Evolutionary conservation across 2,797 vertebrate genomes (phyloP).

Genomic region (Pachyuromys duprasi): DNA sequence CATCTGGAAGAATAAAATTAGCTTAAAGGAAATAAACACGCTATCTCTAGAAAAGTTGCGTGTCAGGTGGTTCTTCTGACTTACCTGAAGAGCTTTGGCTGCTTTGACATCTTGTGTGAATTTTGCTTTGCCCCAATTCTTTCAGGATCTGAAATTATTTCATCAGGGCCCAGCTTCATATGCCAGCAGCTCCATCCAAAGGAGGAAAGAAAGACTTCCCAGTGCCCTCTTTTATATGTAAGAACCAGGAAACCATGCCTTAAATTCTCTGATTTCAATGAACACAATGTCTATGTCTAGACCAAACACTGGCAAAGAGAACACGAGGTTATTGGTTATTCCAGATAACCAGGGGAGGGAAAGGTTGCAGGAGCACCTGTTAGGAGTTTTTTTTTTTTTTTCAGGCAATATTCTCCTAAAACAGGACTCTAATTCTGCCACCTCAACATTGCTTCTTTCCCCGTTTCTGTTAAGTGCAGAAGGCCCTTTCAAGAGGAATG

Average conservation of each 20-base stretch:
- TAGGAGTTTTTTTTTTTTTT: neutral
- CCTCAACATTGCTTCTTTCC: neutral
- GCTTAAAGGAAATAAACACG: neutral
- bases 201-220: neutral
- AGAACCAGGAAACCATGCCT: neutral
- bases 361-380: neutral
- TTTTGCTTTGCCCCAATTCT: neutral
- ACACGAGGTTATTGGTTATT: neutral
- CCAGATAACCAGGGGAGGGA: neutral
- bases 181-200: neutral
- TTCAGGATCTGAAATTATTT: neutral
- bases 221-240: neutral
- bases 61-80: neutral
- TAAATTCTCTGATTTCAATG: neutral
- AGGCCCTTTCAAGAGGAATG: neutral
- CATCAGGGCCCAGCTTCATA: neutral
- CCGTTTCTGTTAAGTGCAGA: neutral
- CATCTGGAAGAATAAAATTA: neutral
- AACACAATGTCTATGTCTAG: neutral
- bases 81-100: neutral
- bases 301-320: neutral
- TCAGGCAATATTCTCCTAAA: neutral
- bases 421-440: neutral
- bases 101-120: neutral
- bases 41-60: neutral